Percentiles rank a stretch among this genome's conserved stretches.
Conservation (phyloP, 2,797 vertebrate species). For the Chrysolophus pictus region DNA sequence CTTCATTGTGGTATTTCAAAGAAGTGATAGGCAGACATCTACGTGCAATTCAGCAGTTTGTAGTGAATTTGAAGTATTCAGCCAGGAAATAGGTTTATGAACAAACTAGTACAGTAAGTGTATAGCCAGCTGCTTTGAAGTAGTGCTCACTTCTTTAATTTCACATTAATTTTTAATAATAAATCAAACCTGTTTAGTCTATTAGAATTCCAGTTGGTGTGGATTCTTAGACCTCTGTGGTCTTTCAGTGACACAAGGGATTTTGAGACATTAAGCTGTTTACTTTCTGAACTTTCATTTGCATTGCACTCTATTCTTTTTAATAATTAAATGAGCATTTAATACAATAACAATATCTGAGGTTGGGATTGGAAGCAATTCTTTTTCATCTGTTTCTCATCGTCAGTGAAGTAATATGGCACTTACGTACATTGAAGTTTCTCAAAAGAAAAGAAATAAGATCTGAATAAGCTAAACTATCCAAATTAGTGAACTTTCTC, state of each 20-base stretch:
- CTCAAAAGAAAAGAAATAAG: conserved; percentile 20
- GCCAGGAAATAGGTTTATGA: not conserved
- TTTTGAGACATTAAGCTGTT: conserved; percentile 20
- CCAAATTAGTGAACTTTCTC: conserved; percentile 4
- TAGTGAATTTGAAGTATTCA: conserved; percentile 25
- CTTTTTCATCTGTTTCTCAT: conserved; percentile 45
- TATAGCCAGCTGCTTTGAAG: conserved; percentile 14
- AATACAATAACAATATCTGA: conserved; percentile 12
- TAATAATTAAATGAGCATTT: conserved; percentile 13
- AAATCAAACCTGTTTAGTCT: conserved; percentile 36
- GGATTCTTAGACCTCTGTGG: not conserved
- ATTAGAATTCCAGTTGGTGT: conserved; percentile 18
- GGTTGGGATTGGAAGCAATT: not conserved
- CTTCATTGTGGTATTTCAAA: conserved; percentile 1
- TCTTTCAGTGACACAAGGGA: not conserved
- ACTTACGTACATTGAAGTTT: not conserved
- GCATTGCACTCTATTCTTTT: not conserved
- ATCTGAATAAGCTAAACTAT: conserved; percentile 10
- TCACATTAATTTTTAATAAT: conserved; percentile 17
- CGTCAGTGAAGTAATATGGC: not conserved
- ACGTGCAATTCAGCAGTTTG: conserved; percentile 17
- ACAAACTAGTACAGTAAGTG: not conserved
- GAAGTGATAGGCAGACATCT: not conserved
- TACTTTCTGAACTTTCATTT: conserved; percentile 34
- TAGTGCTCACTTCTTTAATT: conserved; percentile 37